Conservation (phyloP, 2,888 invertebrate genomes). For the Drosophila kuntzei region DNA sequence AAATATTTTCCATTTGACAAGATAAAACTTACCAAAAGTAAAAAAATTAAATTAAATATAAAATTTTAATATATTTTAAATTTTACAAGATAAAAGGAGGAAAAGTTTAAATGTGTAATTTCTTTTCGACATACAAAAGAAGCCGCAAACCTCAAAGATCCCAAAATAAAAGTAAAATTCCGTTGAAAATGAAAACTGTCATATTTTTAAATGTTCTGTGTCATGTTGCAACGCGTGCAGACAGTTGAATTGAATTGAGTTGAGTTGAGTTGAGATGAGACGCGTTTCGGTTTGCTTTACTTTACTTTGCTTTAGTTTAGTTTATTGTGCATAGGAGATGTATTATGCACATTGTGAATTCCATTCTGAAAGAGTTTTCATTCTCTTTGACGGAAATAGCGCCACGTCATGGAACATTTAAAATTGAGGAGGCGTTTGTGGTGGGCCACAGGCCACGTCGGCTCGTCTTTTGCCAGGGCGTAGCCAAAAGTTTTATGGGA, state of each 20-base stretch:
- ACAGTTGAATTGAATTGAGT: conserved; percentile 49
- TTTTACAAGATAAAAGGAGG: no score
- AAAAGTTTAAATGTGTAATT: neutral
- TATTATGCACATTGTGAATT: conserved; percentile 38
- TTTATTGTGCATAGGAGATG: conserved; percentile 16
- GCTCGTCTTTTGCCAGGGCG: conserved; percentile 35
- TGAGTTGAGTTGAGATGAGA: conserved; percentile 31
- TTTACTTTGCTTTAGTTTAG: conserved; percentile 34
- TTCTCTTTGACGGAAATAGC: conserved; percentile 67
- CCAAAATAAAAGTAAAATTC: conserved; percentile 54
- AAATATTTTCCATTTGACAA: no score
- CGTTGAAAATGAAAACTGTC: conserved; percentile 76
- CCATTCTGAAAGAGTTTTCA: conserved; percentile 67
- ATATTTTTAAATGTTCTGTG: conserved; percentile 77
- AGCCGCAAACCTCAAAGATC: neutral
- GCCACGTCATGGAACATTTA: conserved; percentile 78
- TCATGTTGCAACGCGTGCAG: conserved; percentile 65
- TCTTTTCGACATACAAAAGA: conserved; percentile 14
- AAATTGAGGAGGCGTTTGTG: conserved; percentile 68
- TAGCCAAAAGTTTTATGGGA: conserved; percentile 66
- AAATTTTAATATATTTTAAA: no score
- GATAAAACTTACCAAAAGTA: no score
- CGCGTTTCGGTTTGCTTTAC: conserved; percentile 8
- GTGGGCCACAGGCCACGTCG: conserved; percentile 38
- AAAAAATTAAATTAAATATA: no score